phyloP scores from a whole-genome alignment of 2,113 vertebrate species.

The Cryptoleucopteryx plumbea region DNA sequence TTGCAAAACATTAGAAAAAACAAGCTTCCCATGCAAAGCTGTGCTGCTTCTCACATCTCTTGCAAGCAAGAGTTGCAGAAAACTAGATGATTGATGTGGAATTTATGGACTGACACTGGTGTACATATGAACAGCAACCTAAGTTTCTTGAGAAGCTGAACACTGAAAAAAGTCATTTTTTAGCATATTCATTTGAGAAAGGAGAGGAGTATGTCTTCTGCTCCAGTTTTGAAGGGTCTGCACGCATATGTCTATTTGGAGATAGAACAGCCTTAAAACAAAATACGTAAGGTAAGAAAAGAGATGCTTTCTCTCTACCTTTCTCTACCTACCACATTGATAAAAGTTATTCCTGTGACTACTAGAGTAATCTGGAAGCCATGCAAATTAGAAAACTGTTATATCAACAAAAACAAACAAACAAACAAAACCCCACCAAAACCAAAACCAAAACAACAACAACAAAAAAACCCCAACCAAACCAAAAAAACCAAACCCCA shows the following conservation, averaged over 20 bases:
- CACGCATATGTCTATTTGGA: background rate
- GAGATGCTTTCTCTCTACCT: background rate
- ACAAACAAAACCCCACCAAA: no score
- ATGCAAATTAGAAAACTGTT: background rate
- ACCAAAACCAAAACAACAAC: background rate
- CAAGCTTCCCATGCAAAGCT: background rate
- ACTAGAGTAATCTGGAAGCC: background rate
- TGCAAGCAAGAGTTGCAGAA: background rate
- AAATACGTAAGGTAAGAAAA: background rate
- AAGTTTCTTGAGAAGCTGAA: background rate
- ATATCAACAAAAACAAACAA: background rate
- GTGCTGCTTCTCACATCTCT: background rate
- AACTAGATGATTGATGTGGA: background rate
- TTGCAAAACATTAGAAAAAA: constrained; percentile 10
- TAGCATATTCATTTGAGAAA: background rate
- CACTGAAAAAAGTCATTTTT: background rate
- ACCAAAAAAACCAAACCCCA: background rate
- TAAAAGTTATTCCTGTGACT: background rate
- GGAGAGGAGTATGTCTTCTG: background rate
- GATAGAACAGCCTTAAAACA: background rate
- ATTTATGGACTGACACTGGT: background rate
- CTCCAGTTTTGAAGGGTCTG: background rate
- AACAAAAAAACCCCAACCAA: background rate
- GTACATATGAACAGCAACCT: background rate
- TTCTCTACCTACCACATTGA: background rate